phyloP scores from a whole-genome alignment of 2,113 vertebrate species.

The Progne subis region DNA sequence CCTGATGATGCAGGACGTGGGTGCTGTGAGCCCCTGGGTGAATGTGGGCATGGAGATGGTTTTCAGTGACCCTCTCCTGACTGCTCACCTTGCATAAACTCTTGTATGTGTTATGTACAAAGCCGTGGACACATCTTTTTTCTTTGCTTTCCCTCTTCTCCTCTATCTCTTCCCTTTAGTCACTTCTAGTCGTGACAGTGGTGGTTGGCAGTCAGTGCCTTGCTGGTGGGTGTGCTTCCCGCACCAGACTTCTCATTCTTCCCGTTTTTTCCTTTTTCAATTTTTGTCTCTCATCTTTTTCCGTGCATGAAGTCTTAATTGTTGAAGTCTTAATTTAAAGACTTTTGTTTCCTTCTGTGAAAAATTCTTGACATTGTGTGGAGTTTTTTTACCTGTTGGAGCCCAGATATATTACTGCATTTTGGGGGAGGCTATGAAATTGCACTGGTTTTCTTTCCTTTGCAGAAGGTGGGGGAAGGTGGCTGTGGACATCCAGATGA shows the following conservation, averaged over 20 bases:
- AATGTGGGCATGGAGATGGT: background rate
- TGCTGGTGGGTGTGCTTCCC: background rate
- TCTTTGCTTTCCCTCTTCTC: background rate
- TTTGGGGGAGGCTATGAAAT: background rate
- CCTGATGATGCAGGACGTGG: fast-evolving
- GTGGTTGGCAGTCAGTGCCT: background rate
- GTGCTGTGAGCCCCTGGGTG: background rate
- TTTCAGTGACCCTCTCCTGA: background rate
- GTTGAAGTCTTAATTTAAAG: background rate
- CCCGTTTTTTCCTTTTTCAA: background rate
- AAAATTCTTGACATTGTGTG: background rate
- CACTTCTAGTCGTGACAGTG: fast-evolving
- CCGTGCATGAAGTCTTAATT: no score
- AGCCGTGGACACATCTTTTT: background rate
- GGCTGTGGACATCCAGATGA: background rate
- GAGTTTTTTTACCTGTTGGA: background rate
- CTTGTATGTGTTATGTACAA: background rate
- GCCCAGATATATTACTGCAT: background rate
- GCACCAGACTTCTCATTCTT: background rate
- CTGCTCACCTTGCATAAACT: background rate
- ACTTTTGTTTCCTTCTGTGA: background rate
- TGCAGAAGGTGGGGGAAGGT: background rate
- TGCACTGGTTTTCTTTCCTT: background rate
- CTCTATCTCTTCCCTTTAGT: background rate
- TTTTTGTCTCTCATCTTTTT: background rate